These are phyloP conservation scores for Oplegnathus fasciatus DNA, from an alignment of 2,113 vertebrate genomes.

Conservation along the genomic window DNA sequence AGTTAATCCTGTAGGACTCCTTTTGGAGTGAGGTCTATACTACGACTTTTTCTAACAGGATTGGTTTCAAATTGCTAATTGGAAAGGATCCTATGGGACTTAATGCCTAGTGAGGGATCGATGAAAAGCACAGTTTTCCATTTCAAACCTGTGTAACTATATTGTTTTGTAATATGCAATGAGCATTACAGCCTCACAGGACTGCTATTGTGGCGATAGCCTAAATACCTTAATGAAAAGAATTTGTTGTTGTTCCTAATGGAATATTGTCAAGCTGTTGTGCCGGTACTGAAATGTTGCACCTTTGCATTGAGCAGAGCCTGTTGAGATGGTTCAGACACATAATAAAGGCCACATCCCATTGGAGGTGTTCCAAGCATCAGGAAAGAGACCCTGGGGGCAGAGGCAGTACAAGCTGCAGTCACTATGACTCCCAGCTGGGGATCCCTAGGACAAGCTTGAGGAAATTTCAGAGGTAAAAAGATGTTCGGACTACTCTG, in stretches of 20 bases:
- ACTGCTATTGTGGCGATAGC: no score
- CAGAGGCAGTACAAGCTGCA: neutral
- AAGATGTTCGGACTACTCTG: neutral
- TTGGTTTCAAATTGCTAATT: neutral
- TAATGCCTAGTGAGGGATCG: neutral
- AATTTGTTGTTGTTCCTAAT: neutral
- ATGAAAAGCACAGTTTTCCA: neutral
- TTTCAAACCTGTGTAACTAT: neutral
- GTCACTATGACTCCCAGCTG: neutral
- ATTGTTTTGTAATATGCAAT: neutral
- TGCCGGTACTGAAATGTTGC: neutral
- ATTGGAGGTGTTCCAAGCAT: neutral
- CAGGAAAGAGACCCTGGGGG: neutral
- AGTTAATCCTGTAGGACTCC: neutral
- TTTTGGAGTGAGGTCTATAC: no score
- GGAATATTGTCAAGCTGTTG: no score
- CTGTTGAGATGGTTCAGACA: neutral
- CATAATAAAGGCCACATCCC: neutral
- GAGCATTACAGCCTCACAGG: neutral
- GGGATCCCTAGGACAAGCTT: no score
- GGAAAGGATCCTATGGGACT: neutral
- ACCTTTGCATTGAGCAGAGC: neutral
- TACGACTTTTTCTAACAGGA: neutral
- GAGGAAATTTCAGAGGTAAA: no score
- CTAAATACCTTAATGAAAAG: neutral